Evolutionary conservation across 2,113 vertebrate genomes (phyloP), one percentile per base, ranked within the genome.

Genomic region (Zosterops hypoxanthus): DNA sequence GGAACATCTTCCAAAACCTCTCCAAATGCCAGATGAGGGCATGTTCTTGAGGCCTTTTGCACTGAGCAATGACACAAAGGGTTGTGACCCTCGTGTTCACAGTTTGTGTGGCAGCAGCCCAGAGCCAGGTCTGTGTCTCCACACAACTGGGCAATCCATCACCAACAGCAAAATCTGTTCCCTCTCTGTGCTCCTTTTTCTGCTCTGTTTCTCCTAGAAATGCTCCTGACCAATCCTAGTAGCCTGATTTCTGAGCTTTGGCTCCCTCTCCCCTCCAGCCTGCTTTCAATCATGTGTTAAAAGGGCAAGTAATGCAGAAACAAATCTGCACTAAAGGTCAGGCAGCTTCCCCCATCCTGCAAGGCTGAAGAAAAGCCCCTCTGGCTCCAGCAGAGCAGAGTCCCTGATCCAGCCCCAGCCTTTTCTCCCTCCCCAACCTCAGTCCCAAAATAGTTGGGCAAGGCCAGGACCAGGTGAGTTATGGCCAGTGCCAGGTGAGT

Each of bases 241-340:
- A 73, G 52, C 47, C 78, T 1, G 2, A 0, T 49, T 47, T n/a
- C 68, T 0, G 6, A 75, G 70, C 66, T 88, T 44, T 34, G 53
- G 31, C 76, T 86, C 46, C 60, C 46, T 88, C 34, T 68, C 15
- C 57, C 76, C 87, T 50, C 31, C 76, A 56, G 60, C 42, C 69
- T 69, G 44, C 55, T 42, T 94, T 76, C 82, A 82, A 29, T 72
- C 76, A 33, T 29, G 53, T 29, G 44, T 80, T 82, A 95, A 80
- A 90, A 92, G 65, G 73, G 57, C 57, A 63, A 83, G 66, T 34
- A 70, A 64, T 11, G 34, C 70, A 82, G 85, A 65, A 92, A 66
- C 71, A 90, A 76, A 80, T 34, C 59, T 64, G 41, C 77, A 89
- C 80, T 33, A 60, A 91, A 89, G 92, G 87, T 83, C 49, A 72